Evolutionary conservation across 2,113 vertebrate species (phyloP), one percentile per base, ranked within the genome.

Genomic region (Saguinus midas): DNA sequence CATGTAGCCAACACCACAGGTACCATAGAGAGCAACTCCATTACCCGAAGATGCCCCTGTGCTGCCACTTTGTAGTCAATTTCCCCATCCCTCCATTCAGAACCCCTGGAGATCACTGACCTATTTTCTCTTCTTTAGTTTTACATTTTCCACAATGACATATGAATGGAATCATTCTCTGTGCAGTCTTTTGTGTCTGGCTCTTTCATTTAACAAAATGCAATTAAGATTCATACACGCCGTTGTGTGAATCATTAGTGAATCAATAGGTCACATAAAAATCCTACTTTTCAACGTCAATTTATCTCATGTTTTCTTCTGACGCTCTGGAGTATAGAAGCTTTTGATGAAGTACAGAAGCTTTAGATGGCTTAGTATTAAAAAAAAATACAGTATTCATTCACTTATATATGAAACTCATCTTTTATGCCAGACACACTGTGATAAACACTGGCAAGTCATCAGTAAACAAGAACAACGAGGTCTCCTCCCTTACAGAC

Each of bases 281-380:
- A 43, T 55, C 32, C 66, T 66, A 1, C 14, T n/a, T 93, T 70
- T 43, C 48, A 58, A 18, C 3, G 45, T 27, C 32, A 58, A 57
- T 20, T 72, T 85, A 40, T 5, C 61, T 78, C 23, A 25, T 85
- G 12, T 86, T 86, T 90, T 58, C 80, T 58, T n/a, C 86, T 86
- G 55, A 48, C 61, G 43, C 35, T 40, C 29, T 84, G 40, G 16
- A 82, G 5, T 43, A 82, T 21, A 86, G 45, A 82, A 73, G 43
- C 1, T 78, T 11, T 20, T 40, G 37, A 40, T 84, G 40, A 10
- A 82, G 5, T 43, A 82, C 29, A 86, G 45, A 82, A 73, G 43
- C 1, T 78, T n/a, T n/a, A 43, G 7, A 78, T 2, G 8, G 8
- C 40, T 40, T 20, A 70, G 18, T 27, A 76, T 58, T n/a, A 45